These are phyloP conservation scores for Aptenodytes forsteri DNA, from an alignment of 2,113 vertebrate species.

Conservation along the genomic window DNA sequence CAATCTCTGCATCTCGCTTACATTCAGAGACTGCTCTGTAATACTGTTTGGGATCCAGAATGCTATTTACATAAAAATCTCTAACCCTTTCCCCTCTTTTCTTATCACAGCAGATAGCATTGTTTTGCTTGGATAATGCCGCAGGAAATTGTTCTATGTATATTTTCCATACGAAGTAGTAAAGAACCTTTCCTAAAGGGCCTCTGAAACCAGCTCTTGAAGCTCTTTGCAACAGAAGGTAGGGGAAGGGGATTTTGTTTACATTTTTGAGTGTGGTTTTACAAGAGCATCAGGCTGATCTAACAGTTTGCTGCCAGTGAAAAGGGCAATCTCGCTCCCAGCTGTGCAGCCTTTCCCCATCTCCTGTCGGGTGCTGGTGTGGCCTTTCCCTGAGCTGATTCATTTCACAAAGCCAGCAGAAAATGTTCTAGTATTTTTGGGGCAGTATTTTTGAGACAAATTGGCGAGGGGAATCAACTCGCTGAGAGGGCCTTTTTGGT, in stretches of 20 bases:
- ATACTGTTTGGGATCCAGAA: background rate
- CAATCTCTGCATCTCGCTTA: fast-evolving
- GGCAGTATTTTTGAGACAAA: background rate
- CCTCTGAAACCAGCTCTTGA: background rate
- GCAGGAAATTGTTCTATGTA: conserved; percentile 10
- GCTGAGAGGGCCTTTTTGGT: background rate
- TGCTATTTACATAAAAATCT: background rate
- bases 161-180: background rate
- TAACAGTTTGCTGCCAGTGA: background rate
- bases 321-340: background rate
- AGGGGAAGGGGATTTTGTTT: background rate
- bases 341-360: background rate
- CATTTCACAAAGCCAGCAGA: background rate
- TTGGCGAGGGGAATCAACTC: background rate
- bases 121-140: conserved; percentile 28
- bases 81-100: background rate
- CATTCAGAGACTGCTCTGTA: background rate
- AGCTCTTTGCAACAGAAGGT: background rate
- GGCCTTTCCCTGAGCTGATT: background rate
- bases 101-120: conserved; percentile 29
- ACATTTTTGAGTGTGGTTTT: background rate
- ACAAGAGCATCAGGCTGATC: background rate
- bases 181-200: background rate
- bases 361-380: background rate
- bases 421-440: background rate